A percentile compares a stretch with the other conserved stretches of the same genome.
phyloP scores from a whole-genome alignment of 2,797 vertebrate genomes.

The Eulemur rubriventer region DNA sequence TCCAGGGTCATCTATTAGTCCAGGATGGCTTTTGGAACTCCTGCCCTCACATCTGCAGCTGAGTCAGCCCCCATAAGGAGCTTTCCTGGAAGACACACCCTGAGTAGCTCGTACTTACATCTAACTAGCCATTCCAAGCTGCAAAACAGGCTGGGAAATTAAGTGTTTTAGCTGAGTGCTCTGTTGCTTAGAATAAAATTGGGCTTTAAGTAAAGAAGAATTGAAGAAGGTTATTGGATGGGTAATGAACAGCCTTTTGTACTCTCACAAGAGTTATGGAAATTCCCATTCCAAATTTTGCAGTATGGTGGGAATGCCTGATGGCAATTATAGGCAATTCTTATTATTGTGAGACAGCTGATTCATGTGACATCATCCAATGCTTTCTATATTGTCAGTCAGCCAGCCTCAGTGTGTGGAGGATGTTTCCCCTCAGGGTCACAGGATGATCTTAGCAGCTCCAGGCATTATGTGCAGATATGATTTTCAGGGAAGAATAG shows the following conservation, averaged over 20 bases:
- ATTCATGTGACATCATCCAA: neutral
- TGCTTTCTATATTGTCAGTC: neutral
- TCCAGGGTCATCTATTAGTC: neutral
- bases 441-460: neutral
- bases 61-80: slow-evolving; percentile 6
- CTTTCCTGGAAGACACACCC: slow-evolving; percentile 48
- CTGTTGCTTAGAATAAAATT: neutral
- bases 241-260: neutral
- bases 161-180: neutral
- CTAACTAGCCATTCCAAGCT: neutral
- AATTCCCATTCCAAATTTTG: neutral
- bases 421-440: neutral
- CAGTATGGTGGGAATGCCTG: neutral
- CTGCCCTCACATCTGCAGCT: slow-evolving; percentile 22
- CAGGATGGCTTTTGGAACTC: slow-evolving; percentile 22
- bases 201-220: neutral
- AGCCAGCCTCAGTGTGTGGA: neutral
- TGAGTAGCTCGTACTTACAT: neutral
- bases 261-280: neutral
- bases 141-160: neutral
- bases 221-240: neutral
- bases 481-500: neutral
- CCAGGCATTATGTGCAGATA: neutral
- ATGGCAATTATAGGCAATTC: neutral
- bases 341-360: neutral